These are phyloP conservation scores for Alosa alosa DNA, from an alignment of 2,113 vertebrate genomes.

Conservation along the genomic window DNA sequence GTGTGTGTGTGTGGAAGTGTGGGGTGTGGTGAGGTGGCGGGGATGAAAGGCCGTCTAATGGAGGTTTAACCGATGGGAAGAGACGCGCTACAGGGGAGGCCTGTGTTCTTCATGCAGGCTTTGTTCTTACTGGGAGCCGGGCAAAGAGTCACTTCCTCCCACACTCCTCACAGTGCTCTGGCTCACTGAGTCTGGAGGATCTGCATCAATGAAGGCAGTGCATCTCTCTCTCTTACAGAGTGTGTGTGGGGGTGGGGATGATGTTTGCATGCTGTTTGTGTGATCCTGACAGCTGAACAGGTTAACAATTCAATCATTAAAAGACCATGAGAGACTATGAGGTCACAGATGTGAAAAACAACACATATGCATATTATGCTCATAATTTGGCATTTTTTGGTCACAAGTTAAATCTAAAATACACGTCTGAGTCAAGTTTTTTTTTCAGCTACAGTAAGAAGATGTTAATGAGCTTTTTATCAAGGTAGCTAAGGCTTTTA, in stretches of 20 bases:
- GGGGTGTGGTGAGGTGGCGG: neutral
- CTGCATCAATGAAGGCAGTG: neutral
- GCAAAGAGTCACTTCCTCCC: slow-evolving; percentile 9
- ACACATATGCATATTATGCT: neutral
- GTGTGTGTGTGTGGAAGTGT: slow-evolving; percentile 41
- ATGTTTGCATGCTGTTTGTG: neutral
- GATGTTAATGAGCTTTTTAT: neutral
- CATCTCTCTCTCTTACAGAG: neutral
- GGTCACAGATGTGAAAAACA: neutral
- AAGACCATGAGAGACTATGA: neutral
- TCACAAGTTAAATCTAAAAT: neutral
- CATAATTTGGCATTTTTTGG: neutral
- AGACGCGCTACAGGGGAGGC: slow-evolving; percentile 56
- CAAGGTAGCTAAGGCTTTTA: no score
- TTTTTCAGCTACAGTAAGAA: neutral
- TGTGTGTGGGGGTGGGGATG: neutral
- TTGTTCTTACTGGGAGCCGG: slow-evolving; percentile 55
- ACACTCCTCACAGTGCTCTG: neutral
- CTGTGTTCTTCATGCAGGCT: slow-evolving; percentile 62
- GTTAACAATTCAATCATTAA: neutral
- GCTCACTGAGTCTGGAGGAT: neutral
- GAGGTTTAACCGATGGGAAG: slow-evolving; percentile 67
- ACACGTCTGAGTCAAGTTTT: neutral
- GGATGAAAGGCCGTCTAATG: slow-evolving; percentile 55
- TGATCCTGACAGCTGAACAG: neutral